phyloP scores from a whole-genome alignment of 64 coral and sea anemone genomes.

The Dendrophyllia cribrosa region DNA sequence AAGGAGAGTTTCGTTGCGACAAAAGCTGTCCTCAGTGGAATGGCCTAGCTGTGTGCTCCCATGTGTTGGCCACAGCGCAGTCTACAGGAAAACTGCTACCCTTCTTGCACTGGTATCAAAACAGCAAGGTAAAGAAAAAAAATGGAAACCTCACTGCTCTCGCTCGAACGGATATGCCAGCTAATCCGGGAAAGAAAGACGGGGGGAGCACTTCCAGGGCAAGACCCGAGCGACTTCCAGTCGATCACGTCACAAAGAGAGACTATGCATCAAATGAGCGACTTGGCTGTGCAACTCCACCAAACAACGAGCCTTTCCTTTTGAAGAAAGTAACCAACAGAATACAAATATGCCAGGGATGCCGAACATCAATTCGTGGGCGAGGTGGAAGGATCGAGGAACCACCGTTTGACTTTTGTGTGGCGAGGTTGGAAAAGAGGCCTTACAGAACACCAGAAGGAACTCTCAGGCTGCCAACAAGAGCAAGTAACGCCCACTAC shows the following conservation, averaged over 20 bases:
- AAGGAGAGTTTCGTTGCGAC: constrained; percentile 48
- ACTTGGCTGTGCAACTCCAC: neutral
- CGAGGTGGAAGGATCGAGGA: constrained; percentile 17
- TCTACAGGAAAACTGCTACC: constrained; percentile 9
- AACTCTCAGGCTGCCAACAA: neutral
- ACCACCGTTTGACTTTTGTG: constrained; percentile 7
- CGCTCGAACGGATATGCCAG: constrained; percentile 4
- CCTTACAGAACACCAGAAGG: neutral
- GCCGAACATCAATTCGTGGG: neutral
- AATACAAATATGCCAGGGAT: constrained; percentile 25
- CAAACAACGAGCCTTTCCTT: neutral
- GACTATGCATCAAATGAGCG: neutral
- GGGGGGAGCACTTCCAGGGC: neutral
- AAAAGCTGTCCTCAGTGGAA: constrained; percentile 38
- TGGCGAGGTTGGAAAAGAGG: constrained; percentile 1
- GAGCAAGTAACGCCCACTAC: constrained; percentile 23
- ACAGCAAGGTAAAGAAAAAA: constrained; percentile 21
- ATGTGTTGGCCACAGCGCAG: constrained; percentile 43
- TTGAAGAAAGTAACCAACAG: constrained; percentile 6
- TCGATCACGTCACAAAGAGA: neutral
- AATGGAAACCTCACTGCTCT: constrained; percentile 16
- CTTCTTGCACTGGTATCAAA: constrained; percentile 28
- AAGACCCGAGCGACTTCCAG: constrained; percentile 19
- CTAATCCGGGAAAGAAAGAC: constrained; percentile 39
- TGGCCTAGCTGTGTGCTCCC: constrained; percentile 56